A percentile compares a stretch with the other conserved stretches of the same genome.
Conservation (phyloP, 1,140 invertebrate genomes). For the Rhopalosiphum padi region DNA sequence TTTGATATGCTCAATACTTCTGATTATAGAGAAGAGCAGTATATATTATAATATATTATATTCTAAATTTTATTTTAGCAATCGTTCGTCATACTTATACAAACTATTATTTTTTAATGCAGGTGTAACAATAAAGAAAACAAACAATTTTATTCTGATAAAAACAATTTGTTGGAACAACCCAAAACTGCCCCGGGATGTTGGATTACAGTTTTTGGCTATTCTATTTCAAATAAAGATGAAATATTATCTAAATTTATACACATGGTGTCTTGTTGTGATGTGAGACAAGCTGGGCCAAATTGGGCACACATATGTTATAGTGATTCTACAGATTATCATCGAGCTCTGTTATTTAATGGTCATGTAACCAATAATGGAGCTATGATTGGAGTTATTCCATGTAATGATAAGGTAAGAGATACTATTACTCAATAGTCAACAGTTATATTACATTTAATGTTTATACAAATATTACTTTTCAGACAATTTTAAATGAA, state of each 20-base stretch:
- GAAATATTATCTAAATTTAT: conserved; percentile 53
- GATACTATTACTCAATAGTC: not conserved
- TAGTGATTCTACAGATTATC: conserved; percentile 52
- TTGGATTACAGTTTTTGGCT: conserved; percentile 53
- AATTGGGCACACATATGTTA: conserved; percentile 56
- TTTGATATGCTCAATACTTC: conserved; percentile 43
- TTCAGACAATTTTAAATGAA: conserved; percentile 49
- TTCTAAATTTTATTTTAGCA: not conserved
- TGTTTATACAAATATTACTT: not conserved
- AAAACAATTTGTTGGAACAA: not conserved
- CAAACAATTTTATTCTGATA: conserved; percentile 54
- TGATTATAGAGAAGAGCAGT: conserved; percentile 48
- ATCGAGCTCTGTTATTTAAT: conserved; percentile 51
- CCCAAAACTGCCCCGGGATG: not conserved
- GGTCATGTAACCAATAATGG: conserved; percentile 52
- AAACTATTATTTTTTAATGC: not conserved
- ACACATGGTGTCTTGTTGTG: conserved; percentile 42
- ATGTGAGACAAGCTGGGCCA: conserved; percentile 49
- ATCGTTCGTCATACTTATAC: not conserved
- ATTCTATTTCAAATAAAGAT: conserved; percentile 48
- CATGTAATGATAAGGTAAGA: conserved; percentile 52
- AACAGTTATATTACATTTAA: not conserved
- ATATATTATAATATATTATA: not conserved
- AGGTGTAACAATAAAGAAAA: conserved; percentile 55
- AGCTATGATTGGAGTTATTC: conserved; percentile 55